Percentiles rank a stretch among this genome's conserved stretches.
Conservation (phyloP, 2,888 invertebrate genomes). For the Syrista parreyssii region DNA sequence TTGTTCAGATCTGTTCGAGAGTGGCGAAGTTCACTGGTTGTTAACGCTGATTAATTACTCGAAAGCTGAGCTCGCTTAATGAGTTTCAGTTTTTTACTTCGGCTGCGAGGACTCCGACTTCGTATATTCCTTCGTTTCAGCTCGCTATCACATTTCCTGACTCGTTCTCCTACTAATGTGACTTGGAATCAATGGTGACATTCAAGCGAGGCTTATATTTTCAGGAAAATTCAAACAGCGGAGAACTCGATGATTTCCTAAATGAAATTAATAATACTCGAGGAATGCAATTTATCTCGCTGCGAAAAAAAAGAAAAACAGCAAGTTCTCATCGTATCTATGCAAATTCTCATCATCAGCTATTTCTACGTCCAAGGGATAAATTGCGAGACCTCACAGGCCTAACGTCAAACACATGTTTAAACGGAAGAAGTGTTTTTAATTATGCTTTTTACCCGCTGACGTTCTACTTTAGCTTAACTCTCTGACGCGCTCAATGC, state of each 20-base stretch:
- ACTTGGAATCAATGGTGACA: neutral
- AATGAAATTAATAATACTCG: neutral
- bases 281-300: neutral
- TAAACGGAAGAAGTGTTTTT: neutral
- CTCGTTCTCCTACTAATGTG: neutral
- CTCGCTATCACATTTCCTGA: neutral
- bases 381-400: neutral
- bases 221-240: neutral
- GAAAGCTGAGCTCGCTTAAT: constrained; percentile 34
- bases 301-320: neutral
- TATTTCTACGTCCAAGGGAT: neutral
- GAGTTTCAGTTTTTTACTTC: constrained; percentile 21
- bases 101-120: constrained; percentile 1
- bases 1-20: constrained; percentile 26
- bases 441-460: neutral
- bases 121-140: constrained; percentile 10
- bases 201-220: neutral
- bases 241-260: neutral
- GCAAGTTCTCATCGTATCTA: too few relatives aligned
- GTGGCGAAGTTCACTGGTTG: constrained; percentile 31
- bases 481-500: neutral
- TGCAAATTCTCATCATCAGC: neutral
- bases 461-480: neutral
- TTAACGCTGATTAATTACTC: constrained; percentile 52
- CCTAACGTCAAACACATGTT: neutral